These are phyloP conservation scores for Monochamus alternatus DNA, from an alignment of 2,888 invertebrate genomes.

Conservation along the genomic window DNA sequence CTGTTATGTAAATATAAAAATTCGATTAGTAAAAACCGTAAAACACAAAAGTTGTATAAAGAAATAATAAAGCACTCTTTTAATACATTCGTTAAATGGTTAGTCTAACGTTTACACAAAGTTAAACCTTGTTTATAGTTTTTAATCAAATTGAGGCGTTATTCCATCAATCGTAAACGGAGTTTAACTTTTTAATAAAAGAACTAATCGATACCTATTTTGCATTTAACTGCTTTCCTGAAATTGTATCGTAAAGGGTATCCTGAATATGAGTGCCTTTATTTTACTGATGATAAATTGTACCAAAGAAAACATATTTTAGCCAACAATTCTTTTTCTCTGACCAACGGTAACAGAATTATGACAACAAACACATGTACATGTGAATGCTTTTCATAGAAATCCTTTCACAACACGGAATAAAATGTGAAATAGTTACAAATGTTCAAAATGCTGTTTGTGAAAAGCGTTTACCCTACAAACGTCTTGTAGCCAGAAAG, in stretches of 20 bases:
- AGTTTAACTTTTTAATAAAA: conserved; percentile 33
- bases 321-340: too few species aligned
- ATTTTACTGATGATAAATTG: too few species aligned
- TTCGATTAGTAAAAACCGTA: conserved; percentile 1
- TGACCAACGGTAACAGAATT: too few species aligned
- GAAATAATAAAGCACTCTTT: conserved; percentile 20
- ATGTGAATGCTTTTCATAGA: neutral
- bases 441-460: too few species aligned
- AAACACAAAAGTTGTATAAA: conserved; percentile 13
- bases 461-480: too few species aligned
- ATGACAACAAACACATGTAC: too few species aligned
- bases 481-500: too few species aligned
- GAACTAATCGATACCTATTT: conserved; percentile 1
- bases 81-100: conserved; percentile 15
- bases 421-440: too few species aligned
- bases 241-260: conserved; percentile 1
- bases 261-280: too few species aligned
- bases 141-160: conserved; percentile 32
- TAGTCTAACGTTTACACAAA: conserved; percentile 19
- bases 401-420: too few species aligned
- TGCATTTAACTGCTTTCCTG: conserved; percentile 16
- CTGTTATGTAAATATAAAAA: neutral
- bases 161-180: conserved; percentile 27
- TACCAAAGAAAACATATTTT: too few species aligned
- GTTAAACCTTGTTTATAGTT: conserved; percentile 35